Percentiles rank a stretch among this genome's conserved stretches.
phyloP scores from a whole-genome alignment of 2,797 vertebrate species.

The Karalla daura region DNA sequence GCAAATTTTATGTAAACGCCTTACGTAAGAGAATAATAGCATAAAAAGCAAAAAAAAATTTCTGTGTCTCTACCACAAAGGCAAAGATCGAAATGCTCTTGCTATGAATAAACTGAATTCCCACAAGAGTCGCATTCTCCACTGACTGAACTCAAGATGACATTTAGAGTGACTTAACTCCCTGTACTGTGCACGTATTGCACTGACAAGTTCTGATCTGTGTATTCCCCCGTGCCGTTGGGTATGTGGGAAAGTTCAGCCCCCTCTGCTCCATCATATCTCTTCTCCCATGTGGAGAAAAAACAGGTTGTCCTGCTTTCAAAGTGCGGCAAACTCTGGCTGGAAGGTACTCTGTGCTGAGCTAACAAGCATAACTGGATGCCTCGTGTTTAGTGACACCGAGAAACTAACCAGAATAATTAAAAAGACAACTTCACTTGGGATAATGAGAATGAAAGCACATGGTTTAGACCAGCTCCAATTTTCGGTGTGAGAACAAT shows the following conservation, averaged over 20 bases:
- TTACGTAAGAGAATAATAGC: not conserved
- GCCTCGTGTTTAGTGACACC: not conserved
- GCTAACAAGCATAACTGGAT: not conserved
- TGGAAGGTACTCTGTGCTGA: not conserved
- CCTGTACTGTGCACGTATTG: not conserved
- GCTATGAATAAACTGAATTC: not conserved
- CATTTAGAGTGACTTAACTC: not conserved
- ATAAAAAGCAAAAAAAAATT: no score
- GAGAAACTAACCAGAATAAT: slow-evolving; percentile 12
- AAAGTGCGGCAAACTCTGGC: not conserved
- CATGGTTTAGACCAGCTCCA: slow-evolving; percentile 8
- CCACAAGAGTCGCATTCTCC: not conserved
- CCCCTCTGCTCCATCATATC: slow-evolving; percentile 14
- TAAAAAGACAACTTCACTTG: not conserved
- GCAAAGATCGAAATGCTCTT: no score
- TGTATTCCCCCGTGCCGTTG: not conserved
- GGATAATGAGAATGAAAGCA: slow-evolving; percentile 10
- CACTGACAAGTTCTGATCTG: not conserved
- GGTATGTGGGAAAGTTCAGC: slow-evolving; percentile 27
- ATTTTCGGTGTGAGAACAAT: not conserved
- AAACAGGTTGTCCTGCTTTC: slow-evolving; percentile 9
- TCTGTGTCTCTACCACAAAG: no score
- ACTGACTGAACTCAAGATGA: not conserved
- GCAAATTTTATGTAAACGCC: not conserved
- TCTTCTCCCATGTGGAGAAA: slow-evolving; percentile 17